Evolutionary conservation across 1,140 invertebrate genomes (phyloP), one percentile per base, ranked within the genome.

Genomic region (Batillaria attramentaria): DNA sequence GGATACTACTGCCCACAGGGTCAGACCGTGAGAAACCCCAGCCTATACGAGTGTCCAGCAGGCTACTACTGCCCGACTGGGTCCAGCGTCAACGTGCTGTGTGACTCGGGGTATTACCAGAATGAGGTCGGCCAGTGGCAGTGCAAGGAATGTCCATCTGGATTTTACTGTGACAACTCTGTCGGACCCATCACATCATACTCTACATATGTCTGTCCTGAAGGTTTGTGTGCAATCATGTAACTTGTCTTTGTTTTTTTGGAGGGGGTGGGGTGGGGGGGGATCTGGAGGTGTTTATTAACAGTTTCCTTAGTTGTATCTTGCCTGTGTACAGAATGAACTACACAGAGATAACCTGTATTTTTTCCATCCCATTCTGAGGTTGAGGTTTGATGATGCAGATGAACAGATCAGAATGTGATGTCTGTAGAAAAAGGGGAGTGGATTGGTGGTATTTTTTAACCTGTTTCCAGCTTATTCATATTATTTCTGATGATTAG

Each of bases 1-100:
- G 88, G 88, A 42, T 89, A 89, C 70, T 89, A 87, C 72, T 89
- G 88, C 78, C 85, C 87, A 24, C 79, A 83, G 28, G 87, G 87
- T 43, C 88, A 88, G 69, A 82, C 77, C 33, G 87, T 88, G 0
- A 74, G 78, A 18, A 84, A 87, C 65, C 86, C 88, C 10, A 84
- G 78, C 54, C 60, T 50, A 0, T 89, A 84, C 42, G 86, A 88
- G 66, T 90, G 89, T 83, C 86, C 86, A n/a, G 84, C 80, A 31
- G 89, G 89, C 0, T 84, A 89, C 79, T 84, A 84, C 65, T 90
- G 88, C 77, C 79, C 84, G 3, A 54, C 62, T 3, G 87, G 85
- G 31, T 83, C 86, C 54, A 84, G 83, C 57, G 78, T 57, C 8
- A 78, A 81, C 54, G 79, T 68, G 3, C 66, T 86, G 43, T 89